These are phyloP conservation scores for Protodeltote pygarga DNA, from an alignment of 2,888 invertebrate genomes.

Conservation along the genomic window DNA sequence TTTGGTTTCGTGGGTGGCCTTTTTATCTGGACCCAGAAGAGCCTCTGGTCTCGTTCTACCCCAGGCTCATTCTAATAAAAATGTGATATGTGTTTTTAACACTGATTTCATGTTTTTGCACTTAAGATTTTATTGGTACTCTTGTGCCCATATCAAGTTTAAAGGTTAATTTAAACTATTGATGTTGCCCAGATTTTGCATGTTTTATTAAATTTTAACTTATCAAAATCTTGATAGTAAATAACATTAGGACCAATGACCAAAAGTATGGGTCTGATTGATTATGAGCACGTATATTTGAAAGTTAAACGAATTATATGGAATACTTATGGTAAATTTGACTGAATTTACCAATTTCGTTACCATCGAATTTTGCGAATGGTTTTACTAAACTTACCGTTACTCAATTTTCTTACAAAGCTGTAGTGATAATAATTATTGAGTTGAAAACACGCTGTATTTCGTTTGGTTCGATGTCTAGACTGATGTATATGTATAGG, in stretches of 20 bases:
- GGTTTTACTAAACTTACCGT: neutral
- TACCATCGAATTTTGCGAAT: neutral
- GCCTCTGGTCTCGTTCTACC: too few species aligned
- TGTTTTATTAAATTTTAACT: constrained; percentile 2
- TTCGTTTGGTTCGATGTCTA: too few species aligned
- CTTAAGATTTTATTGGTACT: constrained; percentile 32
- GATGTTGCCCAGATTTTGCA: constrained; percentile 1
- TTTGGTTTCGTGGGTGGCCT: too few species aligned
- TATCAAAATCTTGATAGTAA: neutral
- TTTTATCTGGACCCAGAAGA: too few species aligned
- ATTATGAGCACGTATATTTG: constrained; percentile 7
- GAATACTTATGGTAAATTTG: neutral
- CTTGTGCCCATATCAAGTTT: constrained; percentile 27
- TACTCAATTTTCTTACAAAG: too few species aligned
- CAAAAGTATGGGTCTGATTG: constrained; percentile 15
- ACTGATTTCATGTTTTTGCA: constrained; percentile 9
- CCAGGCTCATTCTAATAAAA: too few species aligned
- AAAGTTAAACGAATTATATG: constrained; percentile 6
- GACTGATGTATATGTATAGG: too few species aligned
- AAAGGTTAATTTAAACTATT: constrained; percentile 7
- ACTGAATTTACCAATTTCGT: neutral
- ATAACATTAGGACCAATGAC: constrained; percentile 34
- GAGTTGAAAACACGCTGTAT: too few species aligned
- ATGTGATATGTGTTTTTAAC: constrained; percentile 35
- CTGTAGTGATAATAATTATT: too few species aligned